Evolutionary conservation across 2,888 invertebrate species (phyloP), one percentile per base, ranked within the genome.

Genomic region (Ganaspis brasiliensis): DNA sequence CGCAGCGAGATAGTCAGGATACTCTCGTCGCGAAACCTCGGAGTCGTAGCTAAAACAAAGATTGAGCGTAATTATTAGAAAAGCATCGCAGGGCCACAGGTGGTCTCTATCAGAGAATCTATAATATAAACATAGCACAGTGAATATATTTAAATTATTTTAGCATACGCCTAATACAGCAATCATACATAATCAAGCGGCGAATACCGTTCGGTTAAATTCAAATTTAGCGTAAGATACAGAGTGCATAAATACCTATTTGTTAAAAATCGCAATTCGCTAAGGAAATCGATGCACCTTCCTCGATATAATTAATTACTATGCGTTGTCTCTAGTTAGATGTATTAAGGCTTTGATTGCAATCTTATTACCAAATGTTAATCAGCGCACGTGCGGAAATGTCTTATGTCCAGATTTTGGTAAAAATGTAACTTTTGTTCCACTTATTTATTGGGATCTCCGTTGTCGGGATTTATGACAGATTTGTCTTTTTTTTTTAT

Each of bases 321-420:
- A 87, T 84, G 83, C 87, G 86, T 88, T 89, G 87, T 89, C 87
- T 88, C 86, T 89, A 89, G 86, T 86, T 88, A 87, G 86, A 85
- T 88, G 83, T 83, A 78, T 80, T 82, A 77, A 79, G 81, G 76
- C 45, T 71, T 78, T 24, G 24, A 40, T 67, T 67, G 67, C 67
- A 67, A 26, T 45, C 67, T 45, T 26, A 67, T 14, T 40, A 67
- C 67, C 67, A 24, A 67, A 67, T 67, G 67, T 67, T 67, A 67
- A 67, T 67, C 67, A 67, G 67, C 45, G 67, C 26, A 26, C 45
- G 67, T 67, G 67, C 67, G 26, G 67, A 67, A 19, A 67, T 45
- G 67, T 67, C 67, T n/a, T 45, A 21, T 67, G 45, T 67, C 26
- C 40, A 24, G 45, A 40, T 19, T 49, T 56, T 49, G 45, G 57